Conservation (phyloP, 2,888 invertebrate genomes). For the Noctuana brunneofusca region DNA sequence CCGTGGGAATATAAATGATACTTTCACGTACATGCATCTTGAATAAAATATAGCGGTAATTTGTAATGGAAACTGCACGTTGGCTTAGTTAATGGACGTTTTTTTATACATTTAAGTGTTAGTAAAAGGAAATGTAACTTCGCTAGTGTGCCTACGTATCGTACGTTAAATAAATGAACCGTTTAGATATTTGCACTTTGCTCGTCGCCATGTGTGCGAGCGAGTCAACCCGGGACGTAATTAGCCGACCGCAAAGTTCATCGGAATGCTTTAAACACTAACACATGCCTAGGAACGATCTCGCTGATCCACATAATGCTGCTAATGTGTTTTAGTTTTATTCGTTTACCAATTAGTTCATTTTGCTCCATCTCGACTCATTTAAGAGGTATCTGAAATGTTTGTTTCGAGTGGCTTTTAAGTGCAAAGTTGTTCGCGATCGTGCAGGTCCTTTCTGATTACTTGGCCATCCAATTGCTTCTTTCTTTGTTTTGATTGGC, state of each 20-base stretch:
- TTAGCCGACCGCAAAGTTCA: constrained; percentile 71
- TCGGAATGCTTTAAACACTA: constrained; percentile 55
- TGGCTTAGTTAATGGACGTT: constrained; percentile 23
- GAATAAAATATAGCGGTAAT: constrained; percentile 23
- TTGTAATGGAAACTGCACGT: constrained; percentile 24
- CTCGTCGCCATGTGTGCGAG: constrained; percentile 45
- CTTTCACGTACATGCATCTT: constrained; percentile 21
- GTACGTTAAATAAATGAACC: constrained; percentile 60
- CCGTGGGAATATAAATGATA: constrained; percentile 35
- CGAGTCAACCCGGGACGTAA: constrained; percentile 60
- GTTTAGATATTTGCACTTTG: constrained; percentile 64
- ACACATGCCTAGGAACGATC: constrained; percentile 47
- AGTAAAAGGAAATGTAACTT: constrained; percentile 22
- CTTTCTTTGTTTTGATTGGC: constrained; percentile 56
- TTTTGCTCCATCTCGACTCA: constrained; percentile 45
- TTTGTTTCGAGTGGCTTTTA: constrained; percentile 46
- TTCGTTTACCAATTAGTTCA: constrained; percentile 44
- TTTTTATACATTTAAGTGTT: constrained; percentile 28
- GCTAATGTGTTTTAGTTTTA: constrained; percentile 43
- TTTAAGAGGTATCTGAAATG: constrained; percentile 34
- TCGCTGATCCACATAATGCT: constrained; percentile 47
- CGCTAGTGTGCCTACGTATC: constrained; percentile 36
- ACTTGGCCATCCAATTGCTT: constrained; percentile 55
- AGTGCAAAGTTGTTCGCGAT: constrained; percentile 56
- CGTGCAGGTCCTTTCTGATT: constrained; percentile 50